Conservation (phyloP, 1,140 invertebrate genomes). For the Drosophila orena region DNA sequence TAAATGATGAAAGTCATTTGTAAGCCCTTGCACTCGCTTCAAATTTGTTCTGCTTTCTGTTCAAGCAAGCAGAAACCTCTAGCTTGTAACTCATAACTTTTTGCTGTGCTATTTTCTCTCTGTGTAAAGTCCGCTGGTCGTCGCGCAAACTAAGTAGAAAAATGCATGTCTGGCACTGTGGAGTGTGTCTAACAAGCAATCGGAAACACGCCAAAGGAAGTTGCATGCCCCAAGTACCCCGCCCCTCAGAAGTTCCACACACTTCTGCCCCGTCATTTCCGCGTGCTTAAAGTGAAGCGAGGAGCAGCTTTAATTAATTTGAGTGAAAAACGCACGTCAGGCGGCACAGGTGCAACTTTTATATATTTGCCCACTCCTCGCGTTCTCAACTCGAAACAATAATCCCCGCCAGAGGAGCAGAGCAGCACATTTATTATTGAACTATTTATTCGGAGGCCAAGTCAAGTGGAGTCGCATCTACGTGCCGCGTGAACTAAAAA, state of each 20-base stretch:
- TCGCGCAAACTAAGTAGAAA: slow-evolving; percentile 65
- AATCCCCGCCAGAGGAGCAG: slow-evolving; percentile 70
- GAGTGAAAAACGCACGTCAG: slow-evolving; percentile 41
- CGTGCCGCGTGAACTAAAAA: slow-evolving; percentile 51
- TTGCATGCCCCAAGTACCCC: neutral
- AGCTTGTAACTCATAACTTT: too few species aligned
- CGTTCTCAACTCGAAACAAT: slow-evolving; percentile 57
- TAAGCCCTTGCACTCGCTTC: too few species aligned
- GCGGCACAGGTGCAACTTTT: slow-evolving; percentile 81
- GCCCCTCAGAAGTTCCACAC: neutral
- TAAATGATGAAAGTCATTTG: too few species aligned
- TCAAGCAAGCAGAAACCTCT: too few species aligned
- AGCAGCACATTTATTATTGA: slow-evolving; percentile 77
- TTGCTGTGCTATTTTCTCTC: neutral
- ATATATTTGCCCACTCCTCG: slow-evolving; percentile 13
- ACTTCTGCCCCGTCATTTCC: slow-evolving; percentile 45
- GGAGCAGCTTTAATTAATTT: slow-evolving; percentile 71
- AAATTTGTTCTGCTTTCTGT: too few species aligned
- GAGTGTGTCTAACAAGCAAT: slow-evolving; percentile 66
- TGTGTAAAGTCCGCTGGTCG: slow-evolving; percentile 9
- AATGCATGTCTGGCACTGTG: slow-evolving; percentile 71
- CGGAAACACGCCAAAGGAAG: slow-evolving; percentile 67
- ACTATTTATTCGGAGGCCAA: slow-evolving; percentile 60
- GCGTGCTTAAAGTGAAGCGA: slow-evolving; percentile 40
- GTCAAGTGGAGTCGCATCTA: slow-evolving; percentile 64